Base-by-base conservation (phyloP, 2,797 vertebrate species). In the Anolis apletophallus region DNA sequence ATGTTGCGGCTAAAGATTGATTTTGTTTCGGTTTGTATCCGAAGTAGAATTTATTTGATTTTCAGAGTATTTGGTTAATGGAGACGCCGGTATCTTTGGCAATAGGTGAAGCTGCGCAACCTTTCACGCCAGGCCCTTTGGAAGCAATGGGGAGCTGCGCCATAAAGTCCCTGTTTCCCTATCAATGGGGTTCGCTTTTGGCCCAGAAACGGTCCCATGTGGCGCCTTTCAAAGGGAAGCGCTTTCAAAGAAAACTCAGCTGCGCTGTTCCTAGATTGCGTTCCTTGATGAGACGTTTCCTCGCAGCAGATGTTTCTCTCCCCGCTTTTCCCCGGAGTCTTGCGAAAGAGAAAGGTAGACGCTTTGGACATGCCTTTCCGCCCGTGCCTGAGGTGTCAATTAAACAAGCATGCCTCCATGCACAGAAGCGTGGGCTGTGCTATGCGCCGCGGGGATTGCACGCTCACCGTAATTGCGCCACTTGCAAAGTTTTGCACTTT, bases 251-350 rank as follows among this genome's bases (percentile, higher is more conserved):
- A 73, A 72, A 80, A 17, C 6, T 3, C 16, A 40, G 16, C 67
- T 52, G 12, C 36, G 9, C 32, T 1, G 2, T 79, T 73, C 74
- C 75, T 83, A 50, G 32, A n/a, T 34, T 19, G n/a, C 86, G 10
- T 2, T 88, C 80, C 88, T 86, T 90, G 87, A 79, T 40, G 13
- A 26, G 61, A 78, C 75, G 50, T 90, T 83, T 1, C 90, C 71
- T 82, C 26, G 52, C 71, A 0, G 55, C 84, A 87, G 19, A 46
- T 73, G 36, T 12, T 19, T 21, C 23, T 12, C 26, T 87, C 77
- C 83, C 10, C 75, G 85, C 13, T 16, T 50, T 32, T 23, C 8
- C 54, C 13, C 13, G 19, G 59, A 71, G 87, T 64, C 9, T 90
- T 88, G 17, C 52, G 72, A 29, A 23, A 61, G 2, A 78, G 54